These are phyloP conservation scores for Drosophila atripex DNA, from an alignment of 2,888 invertebrate genomes.

Conservation along the genomic window DNA sequence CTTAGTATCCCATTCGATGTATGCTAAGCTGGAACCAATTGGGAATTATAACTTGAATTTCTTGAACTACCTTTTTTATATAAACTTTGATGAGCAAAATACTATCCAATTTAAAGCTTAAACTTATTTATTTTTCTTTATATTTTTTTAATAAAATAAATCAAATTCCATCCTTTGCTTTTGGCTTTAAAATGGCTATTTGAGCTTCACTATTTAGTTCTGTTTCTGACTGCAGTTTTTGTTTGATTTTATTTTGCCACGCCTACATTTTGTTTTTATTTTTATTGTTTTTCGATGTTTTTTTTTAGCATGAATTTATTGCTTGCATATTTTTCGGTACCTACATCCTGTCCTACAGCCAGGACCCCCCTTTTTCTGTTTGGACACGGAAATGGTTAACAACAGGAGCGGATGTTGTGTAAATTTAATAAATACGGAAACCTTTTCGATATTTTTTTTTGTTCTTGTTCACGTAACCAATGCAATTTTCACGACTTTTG, in stretches of 20 bases:
- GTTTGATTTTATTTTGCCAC: conserved; percentile 35
- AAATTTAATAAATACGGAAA: conserved; percentile 70
- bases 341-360: neutral
- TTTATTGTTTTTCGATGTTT: conserved; percentile 35
- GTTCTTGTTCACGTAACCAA: conserved; percentile 31
- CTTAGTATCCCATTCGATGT: no score
- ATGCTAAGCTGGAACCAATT: no score
- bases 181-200: neutral
- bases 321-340: conserved; percentile 65
- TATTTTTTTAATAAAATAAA: no score
- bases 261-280: conserved; percentile 45
- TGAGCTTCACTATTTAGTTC: neutral
- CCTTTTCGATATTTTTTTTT: conserved; percentile 10
- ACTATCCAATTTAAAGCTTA: no score
- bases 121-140: no score
- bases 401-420: conserved; percentile 73
- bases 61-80: no score
- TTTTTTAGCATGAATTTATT: conserved; percentile 64
- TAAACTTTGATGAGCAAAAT: no score
- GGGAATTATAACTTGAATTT: no score
- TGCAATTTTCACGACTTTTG: conserved; percentile 13
- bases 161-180: no score
- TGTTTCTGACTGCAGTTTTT: conserved; percentile 21
- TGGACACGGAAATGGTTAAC: conserved; percentile 72
- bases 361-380: conserved; percentile 11